Evolutionary conservation across 1,140 invertebrate species (phyloP), one percentile per base, ranked within the genome.

Genomic region (Drosophila willistoni): DNA sequence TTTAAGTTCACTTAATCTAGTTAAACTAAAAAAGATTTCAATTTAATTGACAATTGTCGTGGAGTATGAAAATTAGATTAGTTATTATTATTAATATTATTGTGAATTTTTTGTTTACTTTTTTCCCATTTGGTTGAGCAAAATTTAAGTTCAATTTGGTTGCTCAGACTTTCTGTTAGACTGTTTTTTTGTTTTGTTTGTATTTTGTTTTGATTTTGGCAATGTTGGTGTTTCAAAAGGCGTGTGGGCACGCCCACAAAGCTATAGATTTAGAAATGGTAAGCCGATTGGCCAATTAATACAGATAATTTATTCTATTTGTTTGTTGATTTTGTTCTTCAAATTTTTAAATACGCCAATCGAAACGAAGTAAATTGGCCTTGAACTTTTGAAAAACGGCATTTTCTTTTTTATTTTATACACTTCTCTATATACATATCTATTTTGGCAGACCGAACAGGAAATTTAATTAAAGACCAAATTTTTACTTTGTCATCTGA

Each of bases 381-480:
- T 82, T 86, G 82, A 86, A 86, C 82, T 76, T 72, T 71, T 51
- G 19, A 3, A 39, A 54, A 55, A 67, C 51, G 56, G 68, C 64
- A 54, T 68, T 84, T 29, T 65, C 34, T 12, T 25, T 62, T 67
- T 68, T n/a, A 55, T 68, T 36, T 70, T 51, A 9, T 67, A 68
- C 75, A 71, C 71, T 55, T 29, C 29, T 29, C 29, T 29, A 3
- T 29, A 29, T 25, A 22, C 2, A 25, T 29, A 29, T 29, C 29
- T 29, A 29, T 29, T 73, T 81, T 86, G 83, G 83, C 83, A 86
- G 41, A 39, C 29, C 71, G 67, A 73, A 83, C 79, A 77, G 79
- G 79, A 86, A 86, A 87, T 72, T 79, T 75, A 70, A 79, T 75
- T 81, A 68, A 85, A 54, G 61, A 70, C 51, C 64, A 56, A 69